Base-by-base conservation (phyloP, 1,140 invertebrate species). In the Tetraneura akinire region DNA sequence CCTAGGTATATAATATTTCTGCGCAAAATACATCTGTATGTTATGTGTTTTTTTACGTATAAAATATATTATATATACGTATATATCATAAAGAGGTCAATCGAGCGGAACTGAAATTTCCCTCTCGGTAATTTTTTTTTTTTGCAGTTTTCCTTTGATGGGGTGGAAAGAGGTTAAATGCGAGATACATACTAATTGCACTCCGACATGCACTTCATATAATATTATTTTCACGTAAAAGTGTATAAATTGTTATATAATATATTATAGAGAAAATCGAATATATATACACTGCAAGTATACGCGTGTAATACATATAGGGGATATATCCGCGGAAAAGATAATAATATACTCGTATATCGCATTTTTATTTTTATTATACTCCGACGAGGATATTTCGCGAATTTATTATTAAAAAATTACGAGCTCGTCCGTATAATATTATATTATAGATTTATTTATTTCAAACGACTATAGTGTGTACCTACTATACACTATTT, bases 131-230 rank as follows among this genome's bases (percentile, higher is more conserved):
- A 8, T 53, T 53, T 47, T 47, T 47, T 32, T 62, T 62, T 62
- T 32, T 62, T 29, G 6, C 16, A 8, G 18, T 62, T 62, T n/a
- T 47, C 11, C 13, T 47, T 62, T 37, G 18, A 21, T 4, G 37
- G 23, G 21, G 16, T 37, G 8, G 29, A 74, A 53, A 53, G 71
- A 8, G 51, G 29, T 55, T 16, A 37, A 4, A 60, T 57, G 37
- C 45, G 73, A 21, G 32, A 76, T 76, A 32, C 21, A 60, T 60
- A 76, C 37, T 76, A 76, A 76, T 76, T 76, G 37, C 73, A 45
- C 21, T 76, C 21, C 10, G 42, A 60, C 53, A 76, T 76, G 73
- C 53, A 76, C 37, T 32, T 76, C 21, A 60, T 47, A 4, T 8
- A 37, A 37, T n/a, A 76, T 47, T 76, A 42, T 26, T 76, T n/a